Conservation (phyloP, 2,888 invertebrate genomes). For the Ethmia dodecea region DNA sequence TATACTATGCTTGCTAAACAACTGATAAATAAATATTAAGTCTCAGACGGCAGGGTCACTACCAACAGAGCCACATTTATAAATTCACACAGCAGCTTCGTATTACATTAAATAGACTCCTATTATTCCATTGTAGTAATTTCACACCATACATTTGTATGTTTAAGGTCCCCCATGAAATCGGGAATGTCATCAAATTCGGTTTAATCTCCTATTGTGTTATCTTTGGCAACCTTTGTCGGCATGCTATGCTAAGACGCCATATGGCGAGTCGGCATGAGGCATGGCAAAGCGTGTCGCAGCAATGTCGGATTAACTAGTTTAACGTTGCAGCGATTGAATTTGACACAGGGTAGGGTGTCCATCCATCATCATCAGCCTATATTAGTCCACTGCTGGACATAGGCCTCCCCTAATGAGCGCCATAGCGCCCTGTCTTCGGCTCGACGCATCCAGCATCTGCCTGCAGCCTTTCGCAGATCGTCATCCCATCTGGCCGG, state of each 20-base stretch:
- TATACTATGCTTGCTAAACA: too few species aligned
- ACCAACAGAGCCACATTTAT: too few species aligned
- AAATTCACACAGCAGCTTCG: slow-evolving; percentile 12
- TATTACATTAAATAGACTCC: slow-evolving; percentile 40
- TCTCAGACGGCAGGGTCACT: too few species aligned
- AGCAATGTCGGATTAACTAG: slow-evolving; percentile 47
- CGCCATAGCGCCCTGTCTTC: too few species aligned
- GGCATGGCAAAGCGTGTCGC: slow-evolving; percentile 39
- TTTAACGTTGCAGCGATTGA: slow-evolving; percentile 41
- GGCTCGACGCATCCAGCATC: too few species aligned
- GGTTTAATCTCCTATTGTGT: slow-evolving; percentile 53
- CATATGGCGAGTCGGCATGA: slow-evolving; percentile 54
- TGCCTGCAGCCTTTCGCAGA: too few species aligned
- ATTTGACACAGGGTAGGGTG: slow-evolving; percentile 30
- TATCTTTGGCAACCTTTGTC: slow-evolving; percentile 40
- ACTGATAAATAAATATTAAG: too few species aligned
- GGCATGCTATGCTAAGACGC: slow-evolving; percentile 55
- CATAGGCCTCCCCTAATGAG: too few species aligned
- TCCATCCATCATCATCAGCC: too few species aligned
- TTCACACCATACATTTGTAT: slow-evolving; percentile 49
- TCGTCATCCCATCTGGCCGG: too few species aligned
- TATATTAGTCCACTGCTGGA: too few species aligned
- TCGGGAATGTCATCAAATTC: slow-evolving; percentile 55
- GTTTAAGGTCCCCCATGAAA: slow-evolving; percentile 39
- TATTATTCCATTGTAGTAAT: slow-evolving; percentile 45